Evolutionary conservation across 2,113 vertebrate genomes (phyloP).

Genomic region (Tricholaema leucomelas): DNA sequence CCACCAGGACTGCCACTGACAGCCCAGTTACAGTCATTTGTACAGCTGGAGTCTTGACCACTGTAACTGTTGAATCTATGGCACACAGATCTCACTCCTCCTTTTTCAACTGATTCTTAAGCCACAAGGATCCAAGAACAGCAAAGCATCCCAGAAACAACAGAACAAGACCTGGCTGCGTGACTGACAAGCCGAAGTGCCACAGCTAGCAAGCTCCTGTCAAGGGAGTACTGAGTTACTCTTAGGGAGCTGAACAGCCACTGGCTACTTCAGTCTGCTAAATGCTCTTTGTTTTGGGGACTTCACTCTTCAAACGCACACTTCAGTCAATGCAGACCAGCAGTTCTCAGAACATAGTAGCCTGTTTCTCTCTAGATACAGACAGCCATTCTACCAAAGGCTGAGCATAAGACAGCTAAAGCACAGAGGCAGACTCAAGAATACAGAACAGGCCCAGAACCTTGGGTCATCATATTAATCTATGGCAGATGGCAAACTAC

Average conservation of each 20-base stretch:
- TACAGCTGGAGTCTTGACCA: neutral
- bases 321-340: conserved; percentile 6
- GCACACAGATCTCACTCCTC: neutral
- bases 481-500: neutral
- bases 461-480: neutral
- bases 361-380: conserved; percentile 27
- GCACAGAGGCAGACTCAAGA: neutral
- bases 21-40: accelerated
- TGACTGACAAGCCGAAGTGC: conserved; percentile 2
- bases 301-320: neutral
- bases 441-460: neutral
- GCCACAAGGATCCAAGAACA: neutral
- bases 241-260: neutral
- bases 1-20: neutral
- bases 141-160: neutral
- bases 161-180: neutral
- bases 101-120: neutral
- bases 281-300: conserved; percentile 45
- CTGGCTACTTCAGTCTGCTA: neutral
- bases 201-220: neutral
- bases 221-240: neutral
- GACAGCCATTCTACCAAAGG: neutral
- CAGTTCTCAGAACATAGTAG: conserved; percentile 27
- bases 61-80: accelerated
- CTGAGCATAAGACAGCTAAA: neutral